Evolutionary conservation across 2,797 vertebrate species (phyloP).

Genomic region (Anguilla obscura): DNA sequence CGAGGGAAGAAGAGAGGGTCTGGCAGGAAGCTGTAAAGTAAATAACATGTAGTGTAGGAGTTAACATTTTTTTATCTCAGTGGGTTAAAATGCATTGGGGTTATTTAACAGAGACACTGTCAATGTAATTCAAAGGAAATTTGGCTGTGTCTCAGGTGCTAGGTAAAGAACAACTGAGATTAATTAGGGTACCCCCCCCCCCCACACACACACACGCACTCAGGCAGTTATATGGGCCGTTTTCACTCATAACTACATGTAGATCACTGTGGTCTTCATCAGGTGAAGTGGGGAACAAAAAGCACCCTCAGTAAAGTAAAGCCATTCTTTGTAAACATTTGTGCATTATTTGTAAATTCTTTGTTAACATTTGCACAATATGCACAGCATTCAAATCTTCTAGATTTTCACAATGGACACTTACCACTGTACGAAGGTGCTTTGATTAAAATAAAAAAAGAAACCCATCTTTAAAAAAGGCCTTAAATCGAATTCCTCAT

Average conservation of each 20-base stretch:
- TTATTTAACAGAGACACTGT: background rate
- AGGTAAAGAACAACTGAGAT: background rate
- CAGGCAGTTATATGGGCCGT: too few species aligned
- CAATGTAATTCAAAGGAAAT: background rate
- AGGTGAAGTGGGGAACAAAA: background rate
- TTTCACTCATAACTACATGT: background rate
- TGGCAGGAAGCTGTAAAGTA: background rate
- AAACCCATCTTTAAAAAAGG: background rate
- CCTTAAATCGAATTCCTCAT: background rate
- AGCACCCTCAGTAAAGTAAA: background rate
- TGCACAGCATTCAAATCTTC: too few species aligned
- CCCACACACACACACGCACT: too few species aligned
- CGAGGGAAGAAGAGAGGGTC: conserved; percentile 3
- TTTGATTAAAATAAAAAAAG: background rate
- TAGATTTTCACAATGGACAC: too few species aligned
- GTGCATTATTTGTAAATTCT: background rate
- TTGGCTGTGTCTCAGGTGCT: too few species aligned
- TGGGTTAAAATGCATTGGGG: background rate
- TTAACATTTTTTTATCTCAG: background rate
- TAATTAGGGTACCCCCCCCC: background rate
- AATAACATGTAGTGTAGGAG: background rate
- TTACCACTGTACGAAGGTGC: too few species aligned
- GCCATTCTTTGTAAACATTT: background rate
- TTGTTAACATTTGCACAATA: background rate
- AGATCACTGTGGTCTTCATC: background rate